These are phyloP conservation scores for Monopterus albus DNA, from an alignment of 2,113 vertebrate genomes.

Conservation along the genomic window DNA sequence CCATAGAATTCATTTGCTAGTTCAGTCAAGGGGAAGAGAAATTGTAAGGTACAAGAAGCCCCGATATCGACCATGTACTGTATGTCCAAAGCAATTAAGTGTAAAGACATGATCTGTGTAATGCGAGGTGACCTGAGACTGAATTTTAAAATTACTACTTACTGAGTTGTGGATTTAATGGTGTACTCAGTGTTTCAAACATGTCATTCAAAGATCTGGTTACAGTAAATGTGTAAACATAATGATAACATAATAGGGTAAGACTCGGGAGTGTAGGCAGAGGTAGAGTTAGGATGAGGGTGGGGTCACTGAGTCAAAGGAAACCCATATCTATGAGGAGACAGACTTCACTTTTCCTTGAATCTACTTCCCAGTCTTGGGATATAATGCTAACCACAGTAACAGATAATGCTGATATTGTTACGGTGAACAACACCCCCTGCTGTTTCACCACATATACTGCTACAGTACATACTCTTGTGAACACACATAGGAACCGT, in stretches of 20 bases:
- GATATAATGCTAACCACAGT: no score
- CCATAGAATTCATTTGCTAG: not conserved
- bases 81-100: no score
- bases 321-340: no score
- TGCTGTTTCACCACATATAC: conserved; percentile 15
- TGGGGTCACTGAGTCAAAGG: no score
- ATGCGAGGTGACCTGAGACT: not conserved
- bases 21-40: not conserved
- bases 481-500: not conserved
- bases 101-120: not conserved
- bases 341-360: no score
- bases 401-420: not conserved
- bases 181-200: not conserved
- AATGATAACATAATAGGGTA: no score
- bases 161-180: not conserved
- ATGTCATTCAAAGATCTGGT: conserved; percentile 1
- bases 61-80: no score
- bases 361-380: no score
- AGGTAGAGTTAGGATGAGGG: no score
- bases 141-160: not conserved
- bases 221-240: no score
- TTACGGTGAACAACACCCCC: conserved; percentile 37
- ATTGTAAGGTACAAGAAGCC: not conserved
- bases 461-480: not conserved
- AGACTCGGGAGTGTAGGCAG: no score